phyloP scores from a whole-genome alignment of 2,888 invertebrate genomes.

The Scrobipalpa costella region DNA sequence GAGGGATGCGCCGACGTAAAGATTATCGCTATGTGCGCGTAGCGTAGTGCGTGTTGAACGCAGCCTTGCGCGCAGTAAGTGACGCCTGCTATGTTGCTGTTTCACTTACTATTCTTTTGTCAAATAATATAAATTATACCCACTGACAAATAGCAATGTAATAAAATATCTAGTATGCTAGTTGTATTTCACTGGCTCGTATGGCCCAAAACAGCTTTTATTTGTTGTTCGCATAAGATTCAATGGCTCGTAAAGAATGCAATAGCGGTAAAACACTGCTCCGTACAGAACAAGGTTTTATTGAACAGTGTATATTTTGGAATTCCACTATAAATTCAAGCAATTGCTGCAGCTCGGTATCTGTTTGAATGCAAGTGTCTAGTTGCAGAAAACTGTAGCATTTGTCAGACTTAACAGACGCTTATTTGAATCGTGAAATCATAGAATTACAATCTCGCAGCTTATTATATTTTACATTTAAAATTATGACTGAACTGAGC shows the following conservation, averaged over 20 bases:
- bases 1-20: too few relatives aligned
- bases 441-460: too few relatives aligned
- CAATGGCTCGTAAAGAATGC: slow-evolving; percentile 69
- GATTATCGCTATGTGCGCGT: too few relatives aligned
- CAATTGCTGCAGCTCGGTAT: slow-evolving; percentile 6
- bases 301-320: slow-evolving; percentile 47
- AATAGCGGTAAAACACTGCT: slow-evolving; percentile 55
- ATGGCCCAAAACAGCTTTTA: slow-evolving; percentile 12
- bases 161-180: too few relatives aligned
- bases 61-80: too few relatives aligned
- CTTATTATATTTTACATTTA: too few relatives aligned
- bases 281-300: slow-evolving; percentile 42
- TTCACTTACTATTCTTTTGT: too few relatives aligned
- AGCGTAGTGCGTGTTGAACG: too few relatives aligned
- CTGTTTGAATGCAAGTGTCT: neutral
- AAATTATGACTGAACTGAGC: too few relatives aligned
- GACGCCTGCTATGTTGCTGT: too few relatives aligned
- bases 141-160: too few relatives aligned
- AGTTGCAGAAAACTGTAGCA: neutral
- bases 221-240: slow-evolving; percentile 52
- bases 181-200: neutral
- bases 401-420: neutral
- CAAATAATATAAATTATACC: too few relatives aligned
- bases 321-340: slow-evolving; percentile 30
- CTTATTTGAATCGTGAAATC: neutral